These are phyloP conservation scores for Corythaeola cristata DNA, from an alignment of 2,113 vertebrate species.

Conservation along the genomic window DNA sequence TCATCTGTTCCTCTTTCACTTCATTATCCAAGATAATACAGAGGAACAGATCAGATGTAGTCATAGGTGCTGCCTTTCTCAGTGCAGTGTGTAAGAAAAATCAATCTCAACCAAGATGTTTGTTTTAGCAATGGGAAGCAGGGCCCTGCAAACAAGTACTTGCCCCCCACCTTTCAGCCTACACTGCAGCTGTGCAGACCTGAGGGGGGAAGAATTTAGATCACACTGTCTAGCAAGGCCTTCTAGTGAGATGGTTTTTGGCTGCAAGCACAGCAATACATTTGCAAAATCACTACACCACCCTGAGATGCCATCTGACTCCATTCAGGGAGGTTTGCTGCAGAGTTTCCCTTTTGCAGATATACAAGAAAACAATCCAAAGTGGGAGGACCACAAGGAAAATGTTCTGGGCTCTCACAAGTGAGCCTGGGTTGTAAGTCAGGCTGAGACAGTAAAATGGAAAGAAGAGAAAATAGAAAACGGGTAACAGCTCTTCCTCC, in stretches of 20 bases:
- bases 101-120: accelerated
- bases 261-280: not conserved
- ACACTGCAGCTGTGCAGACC: not conserved
- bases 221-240: not conserved
- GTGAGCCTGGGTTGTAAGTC: not conserved
- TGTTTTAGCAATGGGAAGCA: not conserved
- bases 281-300: not conserved
- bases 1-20: not conserved
- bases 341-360: not conserved
- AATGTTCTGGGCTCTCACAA: not conserved
- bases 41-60: not conserved
- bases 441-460: not conserved
- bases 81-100: accelerated
- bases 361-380: not conserved
- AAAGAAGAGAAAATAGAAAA: not conserved
- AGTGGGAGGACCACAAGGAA: not conserved
- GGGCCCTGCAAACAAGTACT: not conserved
- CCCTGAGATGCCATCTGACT: conserved; percentile 1
- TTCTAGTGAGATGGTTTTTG: not conserved
- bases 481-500: not conserved
- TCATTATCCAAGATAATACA: not conserved
- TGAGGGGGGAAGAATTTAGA: not conserved
- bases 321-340: not conserved
- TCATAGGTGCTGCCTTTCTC: not conserved
- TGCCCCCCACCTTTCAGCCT: not conserved